Percentiles rank a stretch among this genome's conserved stretches.
Conservation (phyloP, 53 echinoderm and acorn worm species). For the Temnopleurus reevesii region DNA sequence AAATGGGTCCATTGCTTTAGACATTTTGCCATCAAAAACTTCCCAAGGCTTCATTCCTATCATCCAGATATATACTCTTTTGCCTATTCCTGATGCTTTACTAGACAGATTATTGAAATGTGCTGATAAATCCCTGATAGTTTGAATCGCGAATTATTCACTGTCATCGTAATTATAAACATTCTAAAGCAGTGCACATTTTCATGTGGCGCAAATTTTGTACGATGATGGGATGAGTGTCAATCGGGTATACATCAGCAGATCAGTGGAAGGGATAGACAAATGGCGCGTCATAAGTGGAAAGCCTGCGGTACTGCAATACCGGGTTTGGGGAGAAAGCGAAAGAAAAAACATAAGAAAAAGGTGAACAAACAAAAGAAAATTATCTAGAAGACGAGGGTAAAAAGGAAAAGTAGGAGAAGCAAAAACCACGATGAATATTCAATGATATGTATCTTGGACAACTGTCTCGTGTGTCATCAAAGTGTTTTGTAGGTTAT, state of each 20-base stretch:
- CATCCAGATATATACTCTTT: too few species aligned
- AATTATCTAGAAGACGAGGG: not conserved
- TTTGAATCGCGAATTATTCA: too few species aligned
- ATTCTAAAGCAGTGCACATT: not conserved
- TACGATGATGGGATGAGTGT: not conserved
- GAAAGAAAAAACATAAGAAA: not conserved
- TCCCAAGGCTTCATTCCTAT: too few species aligned
- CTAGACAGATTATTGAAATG: too few species aligned
- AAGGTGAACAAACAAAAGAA: constrained; percentile 34
- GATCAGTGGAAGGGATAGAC: not conserved
- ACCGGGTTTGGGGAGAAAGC: not conserved
- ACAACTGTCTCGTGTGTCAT: constrained; percentile 19
- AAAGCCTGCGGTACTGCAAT: constrained; percentile 15
- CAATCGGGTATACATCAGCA: not conserved
- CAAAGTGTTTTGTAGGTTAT: constrained; percentile 38
- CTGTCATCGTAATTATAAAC: too few species aligned
- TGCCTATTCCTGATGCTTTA: too few species aligned
- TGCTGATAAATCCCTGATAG: too few species aligned
- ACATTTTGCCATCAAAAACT: too few species aligned
- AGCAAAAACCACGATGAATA: constrained; percentile 41
- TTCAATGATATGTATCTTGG: constrained; percentile 45
- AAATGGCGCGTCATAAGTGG: constrained; percentile 25
- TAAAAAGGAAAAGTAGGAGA: not conserved
- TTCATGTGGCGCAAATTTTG: not conserved
- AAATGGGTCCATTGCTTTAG: too few species aligned